Evolutionary conservation across 2,888 invertebrate species (phyloP).

Genomic region (Allophyes oxyacanthae): DNA sequence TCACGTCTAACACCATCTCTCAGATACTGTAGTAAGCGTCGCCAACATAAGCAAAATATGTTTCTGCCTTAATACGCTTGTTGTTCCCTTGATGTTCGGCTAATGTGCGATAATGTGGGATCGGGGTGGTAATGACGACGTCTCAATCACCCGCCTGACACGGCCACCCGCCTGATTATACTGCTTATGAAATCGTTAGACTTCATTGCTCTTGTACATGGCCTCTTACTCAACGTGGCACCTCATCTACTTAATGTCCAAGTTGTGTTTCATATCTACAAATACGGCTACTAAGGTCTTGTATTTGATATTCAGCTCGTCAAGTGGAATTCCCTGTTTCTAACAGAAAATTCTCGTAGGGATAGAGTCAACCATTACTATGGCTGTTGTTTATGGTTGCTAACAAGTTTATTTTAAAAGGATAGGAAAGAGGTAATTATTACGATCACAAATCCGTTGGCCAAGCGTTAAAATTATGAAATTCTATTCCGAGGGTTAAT

Average conservation of each 20-base stretch:
- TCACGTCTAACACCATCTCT: slow-evolving; percentile 8
- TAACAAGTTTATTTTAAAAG: no score
- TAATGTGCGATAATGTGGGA: slow-evolving; percentile 67
- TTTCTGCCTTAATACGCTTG: slow-evolving; percentile 51
- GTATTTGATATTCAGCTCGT: no score
- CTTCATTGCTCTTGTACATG: slow-evolving; percentile 32
- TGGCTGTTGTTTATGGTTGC: no score
- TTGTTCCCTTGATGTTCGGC: slow-evolving; percentile 66
- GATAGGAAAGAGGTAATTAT: no score
- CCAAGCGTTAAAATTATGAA: no score
- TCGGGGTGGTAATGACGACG: slow-evolving; percentile 52
- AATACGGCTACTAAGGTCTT: no score
- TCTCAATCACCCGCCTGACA: slow-evolving; percentile 51
- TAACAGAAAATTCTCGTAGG: no score
- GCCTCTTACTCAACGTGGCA: slow-evolving; percentile 10
- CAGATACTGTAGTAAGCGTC: slow-evolving; percentile 2
- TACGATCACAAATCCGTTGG: no score
- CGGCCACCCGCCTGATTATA: slow-evolving; percentile 39
- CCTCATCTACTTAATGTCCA: slow-evolving; percentile 23
- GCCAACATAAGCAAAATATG: slow-evolving; percentile 38
- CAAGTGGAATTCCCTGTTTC: no score
- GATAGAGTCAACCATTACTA: no score
- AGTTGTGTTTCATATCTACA: no score
- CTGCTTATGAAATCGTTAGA: slow-evolving; percentile 43
- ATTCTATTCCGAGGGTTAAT: no score